Conservation (phyloP, 2,113 vertebrate genomes). For the Albula goreensis region DNA sequence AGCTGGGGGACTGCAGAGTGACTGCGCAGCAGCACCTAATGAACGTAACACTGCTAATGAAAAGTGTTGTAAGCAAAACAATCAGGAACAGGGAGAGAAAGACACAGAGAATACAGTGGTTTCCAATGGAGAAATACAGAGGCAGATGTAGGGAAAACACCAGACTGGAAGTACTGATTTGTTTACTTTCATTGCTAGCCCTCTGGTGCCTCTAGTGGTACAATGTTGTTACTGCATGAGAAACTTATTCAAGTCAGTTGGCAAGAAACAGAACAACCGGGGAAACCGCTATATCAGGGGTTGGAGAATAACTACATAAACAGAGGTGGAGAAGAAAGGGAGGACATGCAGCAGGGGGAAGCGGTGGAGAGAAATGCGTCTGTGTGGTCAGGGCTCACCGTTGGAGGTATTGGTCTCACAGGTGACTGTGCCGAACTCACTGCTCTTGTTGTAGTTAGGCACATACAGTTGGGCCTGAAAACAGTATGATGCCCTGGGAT, state of each 20-base stretch:
- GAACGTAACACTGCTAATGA: no score
- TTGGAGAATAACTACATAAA: no score
- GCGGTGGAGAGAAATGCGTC: neutral
- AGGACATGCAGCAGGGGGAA: neutral
- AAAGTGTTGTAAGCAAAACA: neutral
- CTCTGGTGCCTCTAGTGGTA: no score
- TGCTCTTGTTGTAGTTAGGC: accelerated
- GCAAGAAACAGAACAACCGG: no score
- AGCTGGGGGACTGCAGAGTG: no score
- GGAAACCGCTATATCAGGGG: no score
- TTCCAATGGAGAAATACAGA: neutral
- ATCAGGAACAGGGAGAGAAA: neutral
- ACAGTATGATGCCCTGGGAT: conserved; percentile 58
- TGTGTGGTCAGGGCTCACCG: conserved; percentile 38
- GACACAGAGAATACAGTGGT: neutral
- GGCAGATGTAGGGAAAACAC: neutral
- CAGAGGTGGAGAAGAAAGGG: no score
- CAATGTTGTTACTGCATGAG: no score
- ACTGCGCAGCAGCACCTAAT: no score
- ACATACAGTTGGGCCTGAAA: conserved; percentile 52
- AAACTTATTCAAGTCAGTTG: no score
- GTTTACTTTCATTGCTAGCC: no score
- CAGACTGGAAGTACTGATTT: no score
- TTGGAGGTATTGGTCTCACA: conserved; percentile 51
- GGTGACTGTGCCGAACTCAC: conserved; percentile 35